Evolutionary conservation across 2,888 invertebrate genomes (phyloP), one percentile per base, ranked within the genome.

Genomic region (Rambutsinella grinnellia): DNA sequence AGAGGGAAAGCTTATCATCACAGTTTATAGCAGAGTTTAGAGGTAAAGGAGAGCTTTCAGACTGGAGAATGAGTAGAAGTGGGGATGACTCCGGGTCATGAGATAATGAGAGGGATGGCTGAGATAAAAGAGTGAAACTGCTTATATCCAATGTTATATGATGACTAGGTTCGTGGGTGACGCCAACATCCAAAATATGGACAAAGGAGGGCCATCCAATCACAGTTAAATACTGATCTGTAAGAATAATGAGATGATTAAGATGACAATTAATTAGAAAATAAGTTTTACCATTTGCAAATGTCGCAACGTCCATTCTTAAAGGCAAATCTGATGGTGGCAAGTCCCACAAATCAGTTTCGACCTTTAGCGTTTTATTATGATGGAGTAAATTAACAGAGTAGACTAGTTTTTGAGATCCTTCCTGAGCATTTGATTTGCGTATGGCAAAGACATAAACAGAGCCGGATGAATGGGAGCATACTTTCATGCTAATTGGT

Each of bases 121-220:
- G 51, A 24, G 67, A 74, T 23, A 74, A 28, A 21, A 60, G 68
- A 6, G 58, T 60, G 49, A 80, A 51, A 24, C 47, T 61, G 36
- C 61, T 54, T n/a, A 70, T 69, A 15, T 70, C 63, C 15, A 83
- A 74, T 13, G 77, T 76, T 1, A 83, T 68, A 46, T 83, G 82
- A 68, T 83, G 82, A 83, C 92, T 92, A 0, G 95, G 95, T 85
- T 95, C 94, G 86, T 95, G 95, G 84, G 91, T 90, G 10, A 92
- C 88, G 2, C 94, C 93, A 58, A 95, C 92, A 87, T 96, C 96
- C 66, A 96, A 88, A 26, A 96, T 87, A 85, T 96, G 95, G 0
- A 93, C 92, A 87, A 95, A 96, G 28, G 94, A 89, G 85, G 92
- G 94, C 15, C 95, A 94, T 24, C 94, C 92, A 85, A 93, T 92